Evolutionary conservation across 2,797 vertebrate species (phyloP).

Genomic region (Chelonia mydas): DNA sequence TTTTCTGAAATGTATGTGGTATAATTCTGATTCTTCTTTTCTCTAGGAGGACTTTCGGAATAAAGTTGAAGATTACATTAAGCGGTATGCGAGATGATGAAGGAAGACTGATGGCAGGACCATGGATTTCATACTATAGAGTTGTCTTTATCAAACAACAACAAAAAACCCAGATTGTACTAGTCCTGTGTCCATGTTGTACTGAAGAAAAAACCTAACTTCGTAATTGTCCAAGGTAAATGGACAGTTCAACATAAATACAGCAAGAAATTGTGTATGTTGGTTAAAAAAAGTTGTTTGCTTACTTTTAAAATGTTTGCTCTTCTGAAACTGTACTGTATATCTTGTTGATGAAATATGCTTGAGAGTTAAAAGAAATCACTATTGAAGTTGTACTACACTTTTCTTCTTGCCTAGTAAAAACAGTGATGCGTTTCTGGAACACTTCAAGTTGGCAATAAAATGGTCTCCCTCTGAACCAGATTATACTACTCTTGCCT

Average conservation of each 20-base stretch:
- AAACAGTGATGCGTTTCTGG: background rate
- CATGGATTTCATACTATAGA: slow-evolving; percentile 15
- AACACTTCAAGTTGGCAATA: slow-evolving; percentile 61
- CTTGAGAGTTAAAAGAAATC: slow-evolving; percentile 64
- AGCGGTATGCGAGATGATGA: slow-evolving; percentile 97
- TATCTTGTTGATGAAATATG: slow-evolving; percentile 72
- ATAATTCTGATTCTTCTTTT: slow-evolving; percentile 50
- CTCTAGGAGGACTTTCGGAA: slow-evolving; percentile 93
- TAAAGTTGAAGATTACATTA: slow-evolving; percentile 99
- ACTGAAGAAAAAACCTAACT: slow-evolving; percentile 76
- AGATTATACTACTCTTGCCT: slow-evolving; percentile 51
- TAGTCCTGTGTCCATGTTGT: slow-evolving; percentile 74
- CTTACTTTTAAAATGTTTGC: slow-evolving; percentile 75
- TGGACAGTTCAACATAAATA: slow-evolving; percentile 69
- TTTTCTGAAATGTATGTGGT: accelerated
- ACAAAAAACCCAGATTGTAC: slow-evolving; percentile 60
- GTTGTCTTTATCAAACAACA: slow-evolving; percentile 45
- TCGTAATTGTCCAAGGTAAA: slow-evolving; percentile 68
- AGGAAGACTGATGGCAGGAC: slow-evolving; percentile 52
- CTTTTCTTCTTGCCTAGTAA: slow-evolving; percentile 24
- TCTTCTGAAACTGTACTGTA: slow-evolving; percentile 74
- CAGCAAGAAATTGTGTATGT: slow-evolving; percentile 75
- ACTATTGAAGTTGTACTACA: slow-evolving; percentile 66
- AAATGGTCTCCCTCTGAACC: slow-evolving; percentile 64
- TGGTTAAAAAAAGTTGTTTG: slow-evolving; percentile 75